Conservation (phyloP, 2,113 vertebrate genomes). For the Melanerpes formicivorus region DNA sequence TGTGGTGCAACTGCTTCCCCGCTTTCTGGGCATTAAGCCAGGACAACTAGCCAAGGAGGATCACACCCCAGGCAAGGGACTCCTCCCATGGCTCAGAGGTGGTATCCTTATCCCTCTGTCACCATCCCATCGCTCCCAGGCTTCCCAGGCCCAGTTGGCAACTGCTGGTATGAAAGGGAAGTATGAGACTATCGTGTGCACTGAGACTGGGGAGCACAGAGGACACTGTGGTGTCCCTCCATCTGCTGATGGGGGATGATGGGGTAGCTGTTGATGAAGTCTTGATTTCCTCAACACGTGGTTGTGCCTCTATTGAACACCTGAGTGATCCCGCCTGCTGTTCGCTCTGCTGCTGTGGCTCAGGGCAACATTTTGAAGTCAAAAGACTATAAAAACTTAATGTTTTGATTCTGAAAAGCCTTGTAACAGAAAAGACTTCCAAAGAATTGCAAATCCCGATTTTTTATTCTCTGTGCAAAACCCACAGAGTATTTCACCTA, state of each 20-base stretch:
- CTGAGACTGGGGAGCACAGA: neutral
- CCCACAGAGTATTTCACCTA: neutral
- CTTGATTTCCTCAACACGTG: neutral
- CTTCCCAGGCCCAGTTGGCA: neutral
- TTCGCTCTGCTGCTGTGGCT: neutral
- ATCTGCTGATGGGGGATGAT: neutral
- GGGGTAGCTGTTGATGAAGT: neutral
- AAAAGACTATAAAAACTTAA: neutral
- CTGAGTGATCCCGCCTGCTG: fast-evolving
- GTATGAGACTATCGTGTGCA: fast-evolving
- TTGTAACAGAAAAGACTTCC: neutral
- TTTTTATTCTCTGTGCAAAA: neutral
- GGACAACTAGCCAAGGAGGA: slow-evolving; percentile 12
- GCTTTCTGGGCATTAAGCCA: slow-evolving; percentile 1
- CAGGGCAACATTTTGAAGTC: neutral
- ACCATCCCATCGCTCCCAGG: neutral
- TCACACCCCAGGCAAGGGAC: neutral
- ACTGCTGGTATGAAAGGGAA: neutral
- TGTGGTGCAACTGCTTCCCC: neutral
- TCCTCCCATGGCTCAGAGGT: neutral
- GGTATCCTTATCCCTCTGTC: neutral
- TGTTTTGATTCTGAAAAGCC: neutral
- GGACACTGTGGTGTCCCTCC: neutral
- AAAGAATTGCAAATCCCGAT: neutral
- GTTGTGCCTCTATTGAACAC: neutral